Percentiles rank a stretch among this genome's conserved stretches.
These are phyloP conservation scores for Saguinus imperator DNA, from an alignment of 2,113 vertebrate species.

Conservation along the genomic window DNA sequence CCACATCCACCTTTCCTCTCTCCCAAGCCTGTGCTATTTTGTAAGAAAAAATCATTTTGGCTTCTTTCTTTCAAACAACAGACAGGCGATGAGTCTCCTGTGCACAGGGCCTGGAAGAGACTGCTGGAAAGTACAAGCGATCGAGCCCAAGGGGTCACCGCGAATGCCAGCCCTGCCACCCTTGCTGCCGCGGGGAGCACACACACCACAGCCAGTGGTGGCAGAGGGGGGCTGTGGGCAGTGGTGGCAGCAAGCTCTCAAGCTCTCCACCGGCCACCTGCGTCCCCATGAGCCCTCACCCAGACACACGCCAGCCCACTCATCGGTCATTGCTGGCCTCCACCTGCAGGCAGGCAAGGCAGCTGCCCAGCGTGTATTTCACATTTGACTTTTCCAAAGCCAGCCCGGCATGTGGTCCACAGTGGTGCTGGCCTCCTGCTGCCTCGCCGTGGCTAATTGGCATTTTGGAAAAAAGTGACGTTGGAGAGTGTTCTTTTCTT, in stretches of 20 bases:
- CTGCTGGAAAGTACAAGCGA: background rate
- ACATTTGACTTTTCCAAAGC: background rate
- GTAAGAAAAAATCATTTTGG: too few species aligned
- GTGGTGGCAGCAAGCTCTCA: fast-evolving
- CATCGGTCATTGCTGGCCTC: background rate
- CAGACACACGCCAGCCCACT: fast-evolving
- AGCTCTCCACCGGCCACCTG: fast-evolving
- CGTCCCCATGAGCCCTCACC: fast-evolving
- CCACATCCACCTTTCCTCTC: background rate
- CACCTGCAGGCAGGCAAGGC: fast-evolving
- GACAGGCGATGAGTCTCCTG: fast-evolving
- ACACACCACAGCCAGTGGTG: background rate
- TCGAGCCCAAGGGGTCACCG: background rate
- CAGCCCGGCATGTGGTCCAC: background rate
- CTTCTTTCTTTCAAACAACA: background rate
- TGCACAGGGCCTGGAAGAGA: background rate
- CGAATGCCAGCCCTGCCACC: fast-evolving
- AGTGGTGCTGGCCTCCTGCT: background rate
- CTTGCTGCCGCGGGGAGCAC: fast-evolving
- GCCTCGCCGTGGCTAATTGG: fast-evolving
- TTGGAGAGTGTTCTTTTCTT: background rate
- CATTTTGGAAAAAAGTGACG: background rate
- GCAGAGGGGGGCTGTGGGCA: fast-evolving
- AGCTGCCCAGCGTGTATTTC: fast-evolving
- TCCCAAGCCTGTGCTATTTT: background rate